Percentiles rank a stretch among this genome's conserved stretches.
Evolutionary conservation across 2,888 invertebrate genomes (phyloP).

Genomic region (Aleiodes leptofemur): DNA sequence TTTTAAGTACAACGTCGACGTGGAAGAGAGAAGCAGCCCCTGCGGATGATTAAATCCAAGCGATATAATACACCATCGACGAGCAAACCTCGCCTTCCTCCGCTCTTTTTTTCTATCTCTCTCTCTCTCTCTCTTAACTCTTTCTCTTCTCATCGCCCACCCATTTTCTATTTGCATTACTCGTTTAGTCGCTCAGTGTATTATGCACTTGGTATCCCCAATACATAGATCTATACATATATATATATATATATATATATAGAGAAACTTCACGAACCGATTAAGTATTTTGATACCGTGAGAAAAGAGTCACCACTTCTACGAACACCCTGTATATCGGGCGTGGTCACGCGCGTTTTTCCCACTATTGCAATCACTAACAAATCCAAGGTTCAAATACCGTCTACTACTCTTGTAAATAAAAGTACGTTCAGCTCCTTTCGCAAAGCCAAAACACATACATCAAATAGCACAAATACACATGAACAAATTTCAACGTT

Average conservation of each 20-base stretch:
- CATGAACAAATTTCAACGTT: neutral
- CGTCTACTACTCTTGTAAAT: constrained; percentile 26
- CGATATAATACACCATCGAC: constrained; percentile 53
- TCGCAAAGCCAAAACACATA: constrained; percentile 47
- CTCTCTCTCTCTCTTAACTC: constrained; percentile 9
- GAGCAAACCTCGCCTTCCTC: constrained; percentile 6
- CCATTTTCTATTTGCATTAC: constrained; percentile 59
- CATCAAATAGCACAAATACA: neutral
- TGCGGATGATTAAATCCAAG: constrained; percentile 54
- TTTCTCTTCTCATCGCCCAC: constrained; percentile 42
- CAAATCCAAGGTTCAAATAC: constrained; percentile 55
- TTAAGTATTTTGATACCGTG: constrained; percentile 59
- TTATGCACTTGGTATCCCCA: constrained; percentile 9
- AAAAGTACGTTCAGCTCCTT: constrained; percentile 44
- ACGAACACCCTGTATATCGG: constrained; percentile 58
- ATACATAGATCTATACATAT: constrained; percentile 9
- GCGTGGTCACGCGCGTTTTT: constrained; percentile 60
- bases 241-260: constrained; percentile 4
- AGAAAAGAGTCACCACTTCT: constrained; percentile 58
- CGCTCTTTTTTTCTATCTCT: too few relatives aligned
- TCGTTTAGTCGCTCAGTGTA: constrained; percentile 52
- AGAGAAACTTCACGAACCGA: constrained; percentile 48
- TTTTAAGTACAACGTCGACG: constrained; percentile 5
- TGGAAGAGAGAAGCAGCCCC: constrained; percentile 26
- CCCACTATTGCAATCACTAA: constrained; percentile 55